Base-by-base conservation (phyloP, 1,140 invertebrate genomes). In the Pemphigus obesinymphae region DNA sequence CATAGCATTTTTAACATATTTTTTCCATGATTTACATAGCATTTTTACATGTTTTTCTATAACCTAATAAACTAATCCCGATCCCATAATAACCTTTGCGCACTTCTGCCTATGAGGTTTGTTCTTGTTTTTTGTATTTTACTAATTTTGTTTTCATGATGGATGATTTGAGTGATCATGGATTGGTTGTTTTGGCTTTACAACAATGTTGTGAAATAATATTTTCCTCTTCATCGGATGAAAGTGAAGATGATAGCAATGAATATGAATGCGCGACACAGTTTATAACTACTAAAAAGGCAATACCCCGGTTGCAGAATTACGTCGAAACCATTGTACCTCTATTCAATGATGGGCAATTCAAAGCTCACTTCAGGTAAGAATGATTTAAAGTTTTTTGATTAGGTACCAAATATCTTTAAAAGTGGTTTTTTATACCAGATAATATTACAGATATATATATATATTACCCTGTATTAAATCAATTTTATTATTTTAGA, bases 201-300 rank as follows among this genome's bases (percentile, higher is more conserved):
- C 7, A 55, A 55, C 23, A 55, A 61, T 61, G 23, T 11, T 61
- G 55, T 61, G 55, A 29, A 1, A 61, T 61, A n/a, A 31, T 61
- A 61, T 55, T 55, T 55, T 55, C 53, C 53, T 55, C 53, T 55
- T 55, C 53, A n/a, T 55, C 53, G n/a, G 53, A 55, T 55, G n/a
- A 55, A 20, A 55, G 53, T 23, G 53, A 55, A 10, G 53, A 55
- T 55, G 53, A 55, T n/a, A 8, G n/a, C 53, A 55, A 55, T 55
- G 53, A 55, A 55, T 55, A 55, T 55, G 53, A 55, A 55, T 23
- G 23, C 23, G 53, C 23, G 11, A n/a, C 23, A 55, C 53, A 55
- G n/a, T 55, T 23, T 55, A 23, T 55, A 55, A n/a, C n/a, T 11
- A 55, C 53, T 55, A 55, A 55, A 55, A 50, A 20, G n/a, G 53